These are phyloP conservation scores for Colletes latitarsis DNA, from an alignment of 1,140 invertebrate genomes.

Conservation along the genomic window DNA sequence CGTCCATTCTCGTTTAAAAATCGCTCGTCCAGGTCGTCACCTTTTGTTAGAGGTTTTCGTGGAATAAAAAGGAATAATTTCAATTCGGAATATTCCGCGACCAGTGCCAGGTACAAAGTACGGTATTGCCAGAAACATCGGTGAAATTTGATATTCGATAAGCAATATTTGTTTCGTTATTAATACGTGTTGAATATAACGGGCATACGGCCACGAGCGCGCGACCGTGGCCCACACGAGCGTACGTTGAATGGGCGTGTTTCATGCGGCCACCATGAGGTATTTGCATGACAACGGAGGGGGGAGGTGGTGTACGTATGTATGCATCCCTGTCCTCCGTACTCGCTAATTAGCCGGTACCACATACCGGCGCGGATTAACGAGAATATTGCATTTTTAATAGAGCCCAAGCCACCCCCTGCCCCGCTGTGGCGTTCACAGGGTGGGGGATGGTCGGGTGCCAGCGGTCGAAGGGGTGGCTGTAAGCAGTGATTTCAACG, in stretches of 20 bases:
- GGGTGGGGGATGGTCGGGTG: not conserved
- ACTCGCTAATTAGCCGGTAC: constrained; percentile 77
- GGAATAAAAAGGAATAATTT: not conserved
- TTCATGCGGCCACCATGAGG: constrained; percentile 52
- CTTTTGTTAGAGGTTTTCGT: no score
- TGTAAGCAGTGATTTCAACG: constrained; percentile 61
- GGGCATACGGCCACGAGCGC: not conserved
- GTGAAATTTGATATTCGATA: constrained; percentile 46
- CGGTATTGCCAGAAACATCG: not conserved
- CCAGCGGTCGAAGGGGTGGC: not conserved
- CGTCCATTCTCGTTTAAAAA: no score
- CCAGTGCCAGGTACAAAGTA: not conserved
- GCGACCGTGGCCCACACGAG: not conserved
- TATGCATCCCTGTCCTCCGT: constrained; percentile 63
- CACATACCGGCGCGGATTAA: constrained; percentile 76
- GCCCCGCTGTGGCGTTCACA: constrained; percentile 37
- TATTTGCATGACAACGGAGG: constrained; percentile 78
- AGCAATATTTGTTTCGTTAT: constrained; percentile 50
- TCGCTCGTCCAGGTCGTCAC: no score
- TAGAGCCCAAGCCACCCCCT: constrained; percentile 64
- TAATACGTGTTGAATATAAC: constrained; percentile 29
- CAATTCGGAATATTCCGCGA: not conserved
- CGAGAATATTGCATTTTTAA: constrained; percentile 80
- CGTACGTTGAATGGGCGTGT: constrained; percentile 33
- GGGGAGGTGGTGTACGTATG: constrained; percentile 34